Evolutionary conservation across 2,888 invertebrate species (phyloP).

Genomic region (Erynnis tages): DNA sequence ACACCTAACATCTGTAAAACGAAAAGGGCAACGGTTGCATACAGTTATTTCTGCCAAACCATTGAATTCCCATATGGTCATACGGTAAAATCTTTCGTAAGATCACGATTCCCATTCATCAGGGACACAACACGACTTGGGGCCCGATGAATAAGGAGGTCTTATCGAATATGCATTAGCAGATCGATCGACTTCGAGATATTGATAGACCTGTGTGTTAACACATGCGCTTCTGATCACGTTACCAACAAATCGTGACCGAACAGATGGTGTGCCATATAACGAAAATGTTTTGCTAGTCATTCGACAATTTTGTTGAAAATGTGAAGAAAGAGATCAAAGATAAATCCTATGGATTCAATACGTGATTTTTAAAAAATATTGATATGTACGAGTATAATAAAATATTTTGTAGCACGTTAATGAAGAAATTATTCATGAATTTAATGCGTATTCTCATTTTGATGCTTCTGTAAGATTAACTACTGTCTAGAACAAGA

Average conservation of each 20-base stretch:
- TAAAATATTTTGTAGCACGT: no score
- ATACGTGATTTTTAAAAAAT: no score
- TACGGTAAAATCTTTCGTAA: conserved; percentile 18
- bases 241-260: conserved; percentile 15
- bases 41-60: conserved; percentile 12
- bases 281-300: background rate
- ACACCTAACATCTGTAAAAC: conserved; percentile 4
- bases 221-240: conserved; percentile 20
- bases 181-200: conserved; percentile 25
- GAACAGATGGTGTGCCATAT: conserved; percentile 17
- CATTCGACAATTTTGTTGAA: background rate
- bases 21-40: conserved; percentile 5
- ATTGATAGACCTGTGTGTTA: conserved; percentile 19
- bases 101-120: conserved; percentile 24
- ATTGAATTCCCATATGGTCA: conserved; percentile 20
- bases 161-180: conserved; percentile 28
- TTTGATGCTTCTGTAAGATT: no score
- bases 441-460: no score
- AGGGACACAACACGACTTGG: conserved; percentile 19
- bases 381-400: no score
- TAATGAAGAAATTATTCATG: no score
- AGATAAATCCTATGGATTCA: no score
- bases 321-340: background rate
- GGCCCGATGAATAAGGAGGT: conserved; percentile 24
- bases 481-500: no score